A percentile compares a stretch with the other conserved stretches of the same genome.
Evolutionary conservation across 1,140 invertebrate genomes (phyloP).

Genomic region (Belonocnema kinseyi): DNA sequence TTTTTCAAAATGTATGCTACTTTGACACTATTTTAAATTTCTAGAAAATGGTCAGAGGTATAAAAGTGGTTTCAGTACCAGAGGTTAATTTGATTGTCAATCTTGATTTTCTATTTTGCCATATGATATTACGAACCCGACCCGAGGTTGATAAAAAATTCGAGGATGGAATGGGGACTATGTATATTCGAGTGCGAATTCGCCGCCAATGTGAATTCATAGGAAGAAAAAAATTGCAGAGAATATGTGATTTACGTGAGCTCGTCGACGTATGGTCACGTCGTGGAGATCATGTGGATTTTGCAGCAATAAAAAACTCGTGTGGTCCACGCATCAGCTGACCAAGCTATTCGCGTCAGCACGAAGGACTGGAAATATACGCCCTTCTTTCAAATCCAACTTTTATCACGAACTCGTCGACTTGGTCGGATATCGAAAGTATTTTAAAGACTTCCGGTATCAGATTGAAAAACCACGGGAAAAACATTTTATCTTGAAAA

Average conservation of each 20-base stretch:
- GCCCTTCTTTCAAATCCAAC: slow-evolving; percentile 18
- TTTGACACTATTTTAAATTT: no score
- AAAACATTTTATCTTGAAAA: no score
- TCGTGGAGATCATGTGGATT: slow-evolving; percentile 12
- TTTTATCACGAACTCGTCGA: not conserved
- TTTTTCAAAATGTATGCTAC: no score
- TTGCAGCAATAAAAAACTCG: slow-evolving; percentile 19
- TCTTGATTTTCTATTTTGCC: slow-evolving; percentile 2
- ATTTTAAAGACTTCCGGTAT: not conserved
- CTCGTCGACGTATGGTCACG: slow-evolving; percentile 14
- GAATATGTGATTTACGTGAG: slow-evolving; percentile 27
- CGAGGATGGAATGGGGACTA: not conserved
- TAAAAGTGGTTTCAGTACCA: not conserved
- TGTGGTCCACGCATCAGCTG: not conserved
- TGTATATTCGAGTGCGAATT: not conserved
- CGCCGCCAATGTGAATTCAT: not conserved
- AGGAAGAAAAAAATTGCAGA: not conserved
- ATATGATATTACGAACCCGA: not conserved
- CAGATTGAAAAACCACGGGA: no score
- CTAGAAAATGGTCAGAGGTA: no score
- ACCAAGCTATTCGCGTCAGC: not conserved
- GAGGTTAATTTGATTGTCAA: not conserved
- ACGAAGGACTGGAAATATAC: not conserved
- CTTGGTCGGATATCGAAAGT: not conserved
- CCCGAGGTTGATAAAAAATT: not conserved